Base-by-base conservation (phyloP, 2,888 invertebrate species). In the Rhagium mordax region DNA sequence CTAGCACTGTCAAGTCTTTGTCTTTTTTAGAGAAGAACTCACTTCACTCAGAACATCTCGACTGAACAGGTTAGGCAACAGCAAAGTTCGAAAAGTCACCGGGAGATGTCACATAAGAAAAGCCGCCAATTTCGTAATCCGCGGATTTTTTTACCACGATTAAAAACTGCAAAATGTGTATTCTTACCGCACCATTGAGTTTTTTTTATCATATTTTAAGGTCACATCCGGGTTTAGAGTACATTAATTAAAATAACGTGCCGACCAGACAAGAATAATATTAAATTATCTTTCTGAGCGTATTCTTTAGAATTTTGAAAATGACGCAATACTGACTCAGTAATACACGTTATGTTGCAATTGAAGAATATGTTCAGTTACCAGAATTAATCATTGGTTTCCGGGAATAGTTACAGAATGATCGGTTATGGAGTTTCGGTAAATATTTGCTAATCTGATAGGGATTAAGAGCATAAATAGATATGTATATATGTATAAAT, bases 11-110 rank as follows among this genome's bases (percentile, higher is more conserved):
- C 55, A 67, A 57, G 67, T 67, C 67, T 57, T 67, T 67, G 67
- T 67, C 67, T 57, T 67, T 61, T 67, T 67, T 67, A 65, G 53
- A 53, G 33, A 65, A 65, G 65, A 65, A 65, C 53, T 65, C 65
- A 65, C 65, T 53, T 65, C 65, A 53, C 65, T 13, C 65, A 33
- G 64, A 64, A 53, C 65, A 65, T 65, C 51, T 27, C 65, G 53
- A 41, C 33, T 33, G 53, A 64, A 65, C 65, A 65, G 65, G 65
- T 29, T 61, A 53, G 65, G 53, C 65, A 65, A 65, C 65, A 65
- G 53, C 20, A 65, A 15, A 20, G 53, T 55, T 53, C 15, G 15
- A 65, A 65, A 65, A 65, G 53, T 65, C 53, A 65, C 65, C 65
- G 65, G 16, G 33, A 65, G 33, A 41, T 53, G 65, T 65, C 64